phyloP scores from a whole-genome alignment of 1,140 invertebrate genomes.

The Antheraea pernyi region DNA sequence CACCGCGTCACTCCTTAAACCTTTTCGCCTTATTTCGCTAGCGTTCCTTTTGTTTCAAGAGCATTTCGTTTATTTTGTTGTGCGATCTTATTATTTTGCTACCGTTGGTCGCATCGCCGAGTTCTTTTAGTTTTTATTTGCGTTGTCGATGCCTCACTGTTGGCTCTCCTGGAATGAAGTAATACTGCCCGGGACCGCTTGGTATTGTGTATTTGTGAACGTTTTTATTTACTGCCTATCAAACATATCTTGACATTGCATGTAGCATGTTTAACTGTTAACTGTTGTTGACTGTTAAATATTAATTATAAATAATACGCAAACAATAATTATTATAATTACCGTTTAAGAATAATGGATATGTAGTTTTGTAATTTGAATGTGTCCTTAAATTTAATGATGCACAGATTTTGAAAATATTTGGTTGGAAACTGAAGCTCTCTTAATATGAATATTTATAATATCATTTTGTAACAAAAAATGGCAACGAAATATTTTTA shows the following conservation, averaged over 20 bases:
- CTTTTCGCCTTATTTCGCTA: conserved; percentile 76
- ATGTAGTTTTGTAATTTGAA: no score
- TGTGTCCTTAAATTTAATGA: no score
- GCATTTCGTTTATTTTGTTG: conserved; percentile 75
- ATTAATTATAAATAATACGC: no score
- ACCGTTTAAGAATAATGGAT: no score
- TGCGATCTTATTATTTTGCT: conserved; percentile 78
- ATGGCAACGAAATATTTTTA: no score
- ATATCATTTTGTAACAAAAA: no score
- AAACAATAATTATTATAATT: no score
- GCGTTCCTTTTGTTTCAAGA: conserved; percentile 72
- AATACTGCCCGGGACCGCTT: conserved; percentile 55
- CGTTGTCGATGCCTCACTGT: conserved; percentile 39
- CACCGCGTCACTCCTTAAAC: conserved; percentile 73
- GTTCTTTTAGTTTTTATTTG: conserved; percentile 65
- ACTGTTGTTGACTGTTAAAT: neutral
- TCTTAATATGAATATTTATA: no score
- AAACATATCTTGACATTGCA: neutral
- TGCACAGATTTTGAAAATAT: no score
- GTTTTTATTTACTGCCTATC: conserved; percentile 38
- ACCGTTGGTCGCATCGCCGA: conserved; percentile 64
- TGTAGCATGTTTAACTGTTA: neutral
- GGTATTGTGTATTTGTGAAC: conserved; percentile 66
- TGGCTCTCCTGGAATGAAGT: conserved; percentile 68
- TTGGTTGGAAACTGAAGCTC: no score